Conservation (phyloP, 2,888 invertebrate genomes). For the Parapristionchus giblindavisi region DNA sequence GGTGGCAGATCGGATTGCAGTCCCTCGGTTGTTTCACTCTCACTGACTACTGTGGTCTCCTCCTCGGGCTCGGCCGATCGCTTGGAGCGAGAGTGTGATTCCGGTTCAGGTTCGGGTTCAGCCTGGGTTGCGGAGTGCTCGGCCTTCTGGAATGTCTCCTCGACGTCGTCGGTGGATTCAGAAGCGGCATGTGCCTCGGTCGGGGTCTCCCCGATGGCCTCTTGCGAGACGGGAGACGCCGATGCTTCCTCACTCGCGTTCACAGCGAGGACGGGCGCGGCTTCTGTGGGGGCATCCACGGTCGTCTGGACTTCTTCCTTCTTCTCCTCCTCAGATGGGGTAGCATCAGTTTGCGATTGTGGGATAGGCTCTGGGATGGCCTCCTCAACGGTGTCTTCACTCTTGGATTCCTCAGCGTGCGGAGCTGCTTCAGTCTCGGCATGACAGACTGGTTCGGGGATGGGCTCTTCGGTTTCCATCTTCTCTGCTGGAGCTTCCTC, state of each 20-base stretch:
- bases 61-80: conserved; percentile 1
- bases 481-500: conserved; percentile 19
- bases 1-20: conserved; percentile 23
- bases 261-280: conserved; percentile 22
- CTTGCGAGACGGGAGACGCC: conserved; percentile 2
- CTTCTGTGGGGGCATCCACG: background rate
- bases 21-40: too few species aligned
- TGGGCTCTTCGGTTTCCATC: conserved; percentile 5
- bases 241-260: background rate
- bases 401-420: conserved; percentile 5
- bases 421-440: background rate
- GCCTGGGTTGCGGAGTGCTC: background rate
- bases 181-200: too few species aligned
- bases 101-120: background rate
- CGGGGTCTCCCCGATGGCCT: too few species aligned
- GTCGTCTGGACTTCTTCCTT: conserved; percentile 11
- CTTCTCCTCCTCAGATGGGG: background rate
- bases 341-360: background rate
- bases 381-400: conserved; percentile 4
- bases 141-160: background rate
- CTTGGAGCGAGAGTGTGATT: background rate
- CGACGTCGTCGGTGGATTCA: conserved; percentile 20
- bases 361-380: background rate
- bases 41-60: background rate
- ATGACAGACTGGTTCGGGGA: background rate